Conservation (phyloP, 2,888 invertebrate species). For the Thelaira solivaga region DNA sequence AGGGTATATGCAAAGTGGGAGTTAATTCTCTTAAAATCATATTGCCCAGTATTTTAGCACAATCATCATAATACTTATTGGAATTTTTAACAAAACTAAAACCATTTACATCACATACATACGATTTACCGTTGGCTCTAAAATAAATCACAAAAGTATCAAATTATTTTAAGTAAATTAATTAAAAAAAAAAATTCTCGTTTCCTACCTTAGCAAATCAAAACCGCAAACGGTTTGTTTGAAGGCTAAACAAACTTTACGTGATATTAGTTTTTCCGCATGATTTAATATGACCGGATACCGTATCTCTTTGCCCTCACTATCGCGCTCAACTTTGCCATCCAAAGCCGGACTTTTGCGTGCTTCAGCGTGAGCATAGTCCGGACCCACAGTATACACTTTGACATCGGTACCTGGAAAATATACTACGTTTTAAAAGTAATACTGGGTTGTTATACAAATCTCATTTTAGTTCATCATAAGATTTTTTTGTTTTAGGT, state of each 20-base stretch:
- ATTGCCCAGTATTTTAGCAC: conserved; percentile 98
- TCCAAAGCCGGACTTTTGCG: conserved; percentile 98
- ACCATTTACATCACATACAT: conserved; percentile 99
- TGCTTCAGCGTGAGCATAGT: conserved; percentile 99
- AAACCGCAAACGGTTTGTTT: conserved; percentile 99
- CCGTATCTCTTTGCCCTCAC: conserved; percentile 98
- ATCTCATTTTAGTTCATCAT: conserved; percentile 59
- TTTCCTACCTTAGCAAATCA: conserved; percentile 88
- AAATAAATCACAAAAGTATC: conserved; percentile 64
- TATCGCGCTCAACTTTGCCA: conserved; percentile 98
- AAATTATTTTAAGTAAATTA: neutral
- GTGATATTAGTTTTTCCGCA: conserved; percentile 97
- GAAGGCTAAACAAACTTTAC: conserved; percentile 97
- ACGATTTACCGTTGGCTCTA: conserved; percentile 98
- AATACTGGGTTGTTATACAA: conserved; percentile 75
- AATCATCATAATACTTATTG: conserved; percentile 99
- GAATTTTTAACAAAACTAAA: conserved; percentile 99
- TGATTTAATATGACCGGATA: conserved; percentile 99
- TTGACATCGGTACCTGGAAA: conserved; percentile 83
- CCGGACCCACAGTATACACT: conserved; percentile 99
- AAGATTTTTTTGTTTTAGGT: conserved; percentile 65
- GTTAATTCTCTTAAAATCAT: conserved; percentile 97
- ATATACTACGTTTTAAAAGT: conserved; percentile 77
- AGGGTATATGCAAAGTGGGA: conserved; percentile 96
- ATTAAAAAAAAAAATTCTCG: neutral